These are phyloP conservation scores for Poeciliopsis turrubarensis DNA, from an alignment of 2,113 vertebrate species.

Conservation along the genomic window DNA sequence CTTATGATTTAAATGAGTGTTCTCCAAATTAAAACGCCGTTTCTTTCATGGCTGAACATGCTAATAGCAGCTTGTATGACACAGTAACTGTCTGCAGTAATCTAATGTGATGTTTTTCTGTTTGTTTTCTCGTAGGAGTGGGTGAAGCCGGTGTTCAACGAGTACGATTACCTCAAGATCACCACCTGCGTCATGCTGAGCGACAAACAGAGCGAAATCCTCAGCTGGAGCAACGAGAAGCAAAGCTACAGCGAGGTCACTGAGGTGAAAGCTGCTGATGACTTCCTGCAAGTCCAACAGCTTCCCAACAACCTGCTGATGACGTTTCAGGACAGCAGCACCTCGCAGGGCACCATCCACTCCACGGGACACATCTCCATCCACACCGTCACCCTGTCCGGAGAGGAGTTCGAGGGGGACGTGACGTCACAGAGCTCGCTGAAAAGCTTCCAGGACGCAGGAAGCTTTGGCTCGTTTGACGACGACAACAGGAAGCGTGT, in stretches of 20 bases:
- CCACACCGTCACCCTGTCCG: conserved; percentile 84
- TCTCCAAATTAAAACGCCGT: not conserved
- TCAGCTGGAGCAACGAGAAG: conserved; percentile 29
- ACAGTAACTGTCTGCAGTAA: not conserved
- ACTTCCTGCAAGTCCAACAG: not conserved
- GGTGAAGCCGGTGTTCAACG: conserved; percentile 76
- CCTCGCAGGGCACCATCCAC: conserved; percentile 59
- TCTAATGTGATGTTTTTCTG: not conserved
- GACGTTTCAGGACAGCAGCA: conserved; percentile 39
- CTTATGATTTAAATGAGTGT: not conserved
- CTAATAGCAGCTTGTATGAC: no score
- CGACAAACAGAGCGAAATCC: conserved; percentile 23
- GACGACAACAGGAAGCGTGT: conserved; percentile 27
- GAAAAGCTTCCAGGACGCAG: conserved; percentile 36
- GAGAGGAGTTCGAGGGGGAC: conserved; percentile 68
- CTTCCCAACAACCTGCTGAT: conserved; percentile 26
- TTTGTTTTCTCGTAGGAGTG: conserved; percentile 68
- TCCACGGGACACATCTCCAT: conserved; percentile 85
- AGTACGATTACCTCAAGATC: conserved; percentile 64
- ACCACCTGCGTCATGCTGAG: conserved; percentile 52
- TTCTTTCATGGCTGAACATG: not conserved
- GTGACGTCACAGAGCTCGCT: conserved; percentile 52
- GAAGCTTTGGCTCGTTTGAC: conserved; percentile 69
- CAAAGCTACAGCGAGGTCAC: conserved; percentile 17
- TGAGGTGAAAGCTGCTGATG: not conserved